Base-by-base conservation (phyloP, 2,797 vertebrate genomes). In the Dallia pectoralis region DNA sequence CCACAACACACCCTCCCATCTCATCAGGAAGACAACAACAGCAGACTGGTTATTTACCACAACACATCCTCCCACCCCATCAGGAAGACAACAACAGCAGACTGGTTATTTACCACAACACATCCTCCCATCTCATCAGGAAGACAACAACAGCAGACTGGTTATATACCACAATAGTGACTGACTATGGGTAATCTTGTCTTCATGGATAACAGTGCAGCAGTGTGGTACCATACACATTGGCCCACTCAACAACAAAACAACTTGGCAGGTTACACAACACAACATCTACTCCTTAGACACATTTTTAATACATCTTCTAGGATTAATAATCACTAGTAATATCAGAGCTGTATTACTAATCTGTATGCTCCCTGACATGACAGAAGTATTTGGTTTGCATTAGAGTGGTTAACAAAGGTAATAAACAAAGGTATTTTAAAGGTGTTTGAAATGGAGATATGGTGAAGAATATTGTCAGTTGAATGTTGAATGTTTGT, bases 31-130 rank as follows among this genome's bases (percentile, higher is more conserved):
- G 59, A 27, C 3, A 33, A 73, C 79, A 72, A 69, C 74, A 30
- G 78, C 70, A 75, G 76, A 75, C 77, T 80, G 78, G 79, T 72
- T 22, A 18, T 36, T 48, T 64, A 79, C 80, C 81, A 70, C 79
- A 72, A 33, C 62, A 73, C 79, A 74, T 47, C 15, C 32, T 70
- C 70, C 61, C 72, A 64, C 33, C 66, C 40, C 65, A 51, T 53
- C 74, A 67, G 22, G 73, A 16, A 16, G 59, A 27, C 3, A 33
- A 73, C 79, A 72, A 69, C 74, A 30, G 78, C 70, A 75, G 76
- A 75, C 77, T 80, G 78, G 79, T 72, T 22, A 18, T 36, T 48
- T 64, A 79, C 80, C 81, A 70, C 79, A 72, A 33, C 62, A 73
- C 79, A 74, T 47, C 15, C 32, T 70, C 70, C 61, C 72, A 64